A percentile compares a stretch with the other conserved stretches of the same genome.
phyloP scores from a whole-genome alignment of 2,113 vertebrate genomes.

The Daboia siamensis region DNA sequence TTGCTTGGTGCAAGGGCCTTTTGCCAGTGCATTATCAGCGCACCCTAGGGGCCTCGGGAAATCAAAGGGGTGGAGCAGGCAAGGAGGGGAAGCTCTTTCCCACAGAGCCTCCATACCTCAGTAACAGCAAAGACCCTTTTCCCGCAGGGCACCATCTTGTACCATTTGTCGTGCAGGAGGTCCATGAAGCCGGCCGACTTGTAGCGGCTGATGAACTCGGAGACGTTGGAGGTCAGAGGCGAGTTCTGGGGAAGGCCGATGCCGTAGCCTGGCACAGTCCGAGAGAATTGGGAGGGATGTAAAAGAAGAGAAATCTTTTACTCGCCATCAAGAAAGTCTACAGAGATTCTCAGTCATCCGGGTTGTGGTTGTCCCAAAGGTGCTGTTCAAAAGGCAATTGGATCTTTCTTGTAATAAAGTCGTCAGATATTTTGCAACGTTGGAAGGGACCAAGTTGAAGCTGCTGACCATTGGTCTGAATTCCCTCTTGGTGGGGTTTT shows the following conservation, averaged over 20 bases:
- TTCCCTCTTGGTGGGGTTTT: neutral
- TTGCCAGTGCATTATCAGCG: neutral
- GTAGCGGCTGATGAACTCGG: conserved; percentile 89
- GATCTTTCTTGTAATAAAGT: neutral
- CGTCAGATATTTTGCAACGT: neutral
- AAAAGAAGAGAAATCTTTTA: too few species aligned
- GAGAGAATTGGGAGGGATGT: accelerated
- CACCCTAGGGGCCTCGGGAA: neutral
- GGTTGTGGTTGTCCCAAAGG: neutral
- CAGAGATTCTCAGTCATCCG: neutral
- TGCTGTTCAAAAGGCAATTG: neutral
- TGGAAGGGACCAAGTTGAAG: neutral
- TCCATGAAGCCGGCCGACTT: conserved; percentile 90
- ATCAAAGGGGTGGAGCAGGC: neutral
- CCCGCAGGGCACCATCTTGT: conserved; percentile 91
- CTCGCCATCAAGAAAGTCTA: too few species aligned
- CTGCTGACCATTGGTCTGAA: neutral
- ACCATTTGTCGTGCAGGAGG: conserved; percentile 93
- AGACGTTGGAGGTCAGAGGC: conserved; percentile 82
- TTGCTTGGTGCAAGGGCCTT: neutral
- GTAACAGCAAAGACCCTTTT: conserved; percentile 87
- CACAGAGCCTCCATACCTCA: conserved; percentile 69
- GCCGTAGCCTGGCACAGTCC: conserved; percentile 77
- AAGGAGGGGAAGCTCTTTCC: neutral
- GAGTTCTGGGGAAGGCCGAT: conserved; percentile 90